A percentile compares a stretch with the other conserved stretches of the same genome.
Conservation (phyloP, 2,888 invertebrate species). For the Epinotia nisella region DNA sequence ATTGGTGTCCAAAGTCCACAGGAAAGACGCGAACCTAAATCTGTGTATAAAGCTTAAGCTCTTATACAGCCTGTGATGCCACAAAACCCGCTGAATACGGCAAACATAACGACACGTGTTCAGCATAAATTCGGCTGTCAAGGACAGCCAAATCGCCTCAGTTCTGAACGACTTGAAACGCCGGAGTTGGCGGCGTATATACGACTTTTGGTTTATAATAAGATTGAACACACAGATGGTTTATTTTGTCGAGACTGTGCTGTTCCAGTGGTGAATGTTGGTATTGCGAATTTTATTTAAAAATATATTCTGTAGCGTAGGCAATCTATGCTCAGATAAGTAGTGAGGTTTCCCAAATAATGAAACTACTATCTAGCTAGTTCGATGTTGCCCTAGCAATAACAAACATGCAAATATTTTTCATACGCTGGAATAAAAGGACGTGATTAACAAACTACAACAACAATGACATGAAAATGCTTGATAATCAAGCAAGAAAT, state of each 20-base stretch:
- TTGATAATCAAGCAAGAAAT: too few relatives aligned
- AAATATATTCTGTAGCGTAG: not conserved
- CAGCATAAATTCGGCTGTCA: constrained; percentile 9
- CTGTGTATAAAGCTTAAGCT: not conserved
- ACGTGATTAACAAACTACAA: too few relatives aligned
- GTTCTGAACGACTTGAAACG: not conserved
- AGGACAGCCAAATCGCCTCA: not conserved
- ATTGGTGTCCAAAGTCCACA: too few relatives aligned
- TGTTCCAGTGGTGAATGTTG: not conserved
- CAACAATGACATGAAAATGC: too few relatives aligned
- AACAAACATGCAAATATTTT: too few relatives aligned
- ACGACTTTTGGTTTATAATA: not conserved
- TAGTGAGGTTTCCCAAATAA: not conserved
- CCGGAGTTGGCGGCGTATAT: not conserved
- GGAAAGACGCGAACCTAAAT: too few relatives aligned
- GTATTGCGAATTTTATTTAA: not conserved
- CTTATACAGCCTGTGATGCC: not conserved
- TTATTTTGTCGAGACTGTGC: not conserved
- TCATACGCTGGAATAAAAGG: too few relatives aligned
- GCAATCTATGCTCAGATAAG: not conserved
- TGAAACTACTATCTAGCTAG: not conserved
- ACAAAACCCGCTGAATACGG: not conserved
- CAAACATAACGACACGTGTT: constrained; percentile 6
- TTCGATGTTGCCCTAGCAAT: not conserved
- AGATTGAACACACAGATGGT: not conserved